Percentiles rank a stretch among this genome's conserved stretches.
Conservation (phyloP, 2,888 invertebrate genomes). For the Archips crataeganus region DNA sequence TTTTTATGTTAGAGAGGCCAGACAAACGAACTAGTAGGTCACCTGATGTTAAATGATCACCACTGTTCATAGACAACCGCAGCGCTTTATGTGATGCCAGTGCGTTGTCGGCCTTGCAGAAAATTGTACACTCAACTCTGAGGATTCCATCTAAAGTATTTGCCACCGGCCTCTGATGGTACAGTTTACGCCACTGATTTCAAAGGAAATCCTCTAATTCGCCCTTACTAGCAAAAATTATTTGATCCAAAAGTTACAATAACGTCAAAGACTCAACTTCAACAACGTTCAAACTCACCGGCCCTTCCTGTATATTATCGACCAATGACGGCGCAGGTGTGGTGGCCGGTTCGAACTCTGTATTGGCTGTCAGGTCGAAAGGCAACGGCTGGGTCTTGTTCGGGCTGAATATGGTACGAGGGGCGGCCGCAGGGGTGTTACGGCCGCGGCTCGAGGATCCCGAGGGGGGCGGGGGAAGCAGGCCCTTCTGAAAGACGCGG, state of each 20-base stretch:
- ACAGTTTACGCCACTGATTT: too few species aligned
- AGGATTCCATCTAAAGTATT: too few species aligned
- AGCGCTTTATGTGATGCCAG: too few species aligned
- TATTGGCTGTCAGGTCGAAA: conserved; percentile 66
- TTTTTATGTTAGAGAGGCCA: too few species aligned
- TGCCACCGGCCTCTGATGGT: too few species aligned
- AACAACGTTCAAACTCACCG: conserved; percentile 30
- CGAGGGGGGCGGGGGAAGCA: conserved; percentile 77
- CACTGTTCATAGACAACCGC: too few species aligned
- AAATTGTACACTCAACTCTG: too few species aligned
- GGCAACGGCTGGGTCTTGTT: conserved; percentile 63
- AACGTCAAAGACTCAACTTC: conserved; percentile 1
- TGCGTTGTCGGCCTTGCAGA: too few species aligned
- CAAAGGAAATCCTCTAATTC: too few species aligned
- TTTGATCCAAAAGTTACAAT: conserved; percentile 18
- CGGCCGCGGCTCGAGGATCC: conserved; percentile 67
- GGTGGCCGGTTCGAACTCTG: conserved; percentile 67
- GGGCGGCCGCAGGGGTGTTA: conserved; percentile 60
- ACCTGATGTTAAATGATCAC: too few species aligned
- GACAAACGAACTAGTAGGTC: too few species aligned
- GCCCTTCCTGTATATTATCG: conserved; percentile 54
- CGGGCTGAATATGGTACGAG: conserved; percentile 67
- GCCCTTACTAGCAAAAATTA: neutral
- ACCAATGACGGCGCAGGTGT: conserved; percentile 54
- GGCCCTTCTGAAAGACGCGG: conserved; percentile 66